Percentiles rank a stretch among this genome's conserved stretches.
Conservation (phyloP, 2,888 invertebrate genomes). For the Lordiphosa fenestrarum region DNA sequence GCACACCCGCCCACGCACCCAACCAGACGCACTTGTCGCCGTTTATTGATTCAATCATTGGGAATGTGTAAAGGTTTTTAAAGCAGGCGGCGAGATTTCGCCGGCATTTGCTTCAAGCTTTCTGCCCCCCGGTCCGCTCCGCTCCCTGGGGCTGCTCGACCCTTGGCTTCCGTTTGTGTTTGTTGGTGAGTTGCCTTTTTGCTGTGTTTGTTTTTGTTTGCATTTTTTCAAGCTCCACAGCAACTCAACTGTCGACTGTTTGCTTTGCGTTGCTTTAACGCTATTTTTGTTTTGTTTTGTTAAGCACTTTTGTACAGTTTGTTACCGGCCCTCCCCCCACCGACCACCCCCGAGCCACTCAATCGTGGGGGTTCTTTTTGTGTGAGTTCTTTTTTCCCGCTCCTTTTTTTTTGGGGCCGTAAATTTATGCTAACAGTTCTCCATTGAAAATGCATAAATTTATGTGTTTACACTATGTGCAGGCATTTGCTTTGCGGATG, state of each 20-base stretch:
- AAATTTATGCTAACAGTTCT: conserved; percentile 74
- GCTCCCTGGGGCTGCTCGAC: conserved; percentile 22
- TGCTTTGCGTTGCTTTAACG: conserved; percentile 69
- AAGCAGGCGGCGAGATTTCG: conserved; percentile 43
- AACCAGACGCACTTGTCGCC: conserved; percentile 51
- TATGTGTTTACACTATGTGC: conserved; percentile 73
- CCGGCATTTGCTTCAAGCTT: conserved; percentile 49
- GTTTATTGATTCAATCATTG: conserved; percentile 70
- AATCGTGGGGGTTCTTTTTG: conserved; percentile 23
- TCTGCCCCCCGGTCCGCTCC: conserved; percentile 1
- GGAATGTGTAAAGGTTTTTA: conserved; percentile 61
- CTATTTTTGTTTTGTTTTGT: conserved; percentile 65
- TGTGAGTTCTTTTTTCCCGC: conserved; percentile 14
- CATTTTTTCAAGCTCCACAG: conserved; percentile 37
- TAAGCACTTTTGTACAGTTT: conserved; percentile 42
- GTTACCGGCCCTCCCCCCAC: conserved; percentile 26
- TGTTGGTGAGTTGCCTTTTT: conserved; percentile 57
- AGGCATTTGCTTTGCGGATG: conserved; percentile 52
- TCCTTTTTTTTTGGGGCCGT: conserved; percentile 45
- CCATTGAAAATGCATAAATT: conserved; percentile 75
- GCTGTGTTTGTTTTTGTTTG: conserved; percentile 58
- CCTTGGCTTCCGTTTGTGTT: conserved; percentile 29
- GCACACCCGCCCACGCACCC: conserved; percentile 9
- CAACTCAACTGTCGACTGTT: conserved; percentile 62
- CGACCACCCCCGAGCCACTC: conserved; percentile 11